phyloP scores from a whole-genome alignment of 2,797 vertebrate genomes.

The Phataginus tricuspis region DNA sequence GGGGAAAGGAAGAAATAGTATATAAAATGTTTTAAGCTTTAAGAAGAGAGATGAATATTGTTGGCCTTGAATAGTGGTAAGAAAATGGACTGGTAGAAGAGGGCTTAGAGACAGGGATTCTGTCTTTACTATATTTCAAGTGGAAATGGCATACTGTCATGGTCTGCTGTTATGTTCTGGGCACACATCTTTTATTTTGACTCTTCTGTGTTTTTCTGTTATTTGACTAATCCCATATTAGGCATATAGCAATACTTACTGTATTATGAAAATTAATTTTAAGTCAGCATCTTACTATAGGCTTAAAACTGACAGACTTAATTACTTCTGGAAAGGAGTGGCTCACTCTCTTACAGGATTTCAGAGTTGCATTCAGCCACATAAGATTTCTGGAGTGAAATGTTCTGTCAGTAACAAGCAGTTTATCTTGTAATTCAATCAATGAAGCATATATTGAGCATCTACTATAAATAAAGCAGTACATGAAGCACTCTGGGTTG shows the following conservation, averaged over 20 bases:
- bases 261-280: neutral
- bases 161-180: neutral
- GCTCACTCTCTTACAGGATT: neutral
- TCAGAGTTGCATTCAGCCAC: neutral
- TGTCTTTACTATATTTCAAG: neutral
- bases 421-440: neutral
- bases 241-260: neutral
- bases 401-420: neutral
- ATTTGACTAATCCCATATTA: neutral
- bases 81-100: neutral
- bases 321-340: neutral
- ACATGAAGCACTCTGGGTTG: neutral
- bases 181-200: neutral
- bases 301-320: neutral
- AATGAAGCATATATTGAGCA: neutral
- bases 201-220: slow-evolving; percentile 9
- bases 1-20: neutral
- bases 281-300: neutral
- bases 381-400: neutral
- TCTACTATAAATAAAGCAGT: neutral
- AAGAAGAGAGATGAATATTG: neutral
- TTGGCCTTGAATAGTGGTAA: neutral
- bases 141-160: neutral
- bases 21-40: neutral
- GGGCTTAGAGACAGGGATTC: neutral